Conservation (phyloP, 2,797 vertebrate genomes). For the Vultur gryphus region DNA sequence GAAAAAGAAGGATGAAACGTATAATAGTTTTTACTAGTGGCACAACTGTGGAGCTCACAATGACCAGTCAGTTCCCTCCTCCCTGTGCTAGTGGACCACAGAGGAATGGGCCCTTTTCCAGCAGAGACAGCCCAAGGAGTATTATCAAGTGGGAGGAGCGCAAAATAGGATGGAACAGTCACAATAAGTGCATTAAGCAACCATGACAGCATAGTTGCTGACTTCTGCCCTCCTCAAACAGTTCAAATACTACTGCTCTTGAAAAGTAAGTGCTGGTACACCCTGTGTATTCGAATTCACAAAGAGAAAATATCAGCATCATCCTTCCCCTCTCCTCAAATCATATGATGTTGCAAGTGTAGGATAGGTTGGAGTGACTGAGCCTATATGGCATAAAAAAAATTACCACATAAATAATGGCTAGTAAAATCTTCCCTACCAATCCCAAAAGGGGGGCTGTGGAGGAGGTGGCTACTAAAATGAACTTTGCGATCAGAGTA, state of each 20-base stretch:
- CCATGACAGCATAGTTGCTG: not conserved
- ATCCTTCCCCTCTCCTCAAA: not conserved
- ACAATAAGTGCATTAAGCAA: not conserved
- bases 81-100: not conserved
- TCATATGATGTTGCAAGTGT: not conserved
- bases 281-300: not conserved
- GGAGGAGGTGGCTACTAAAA: not conserved
- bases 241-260: not conserved
- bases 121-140: not conserved
- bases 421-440: not conserved
- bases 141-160: not conserved
- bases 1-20: not conserved
- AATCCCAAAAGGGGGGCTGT: not conserved
- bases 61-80: not conserved
- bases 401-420: not conserved
- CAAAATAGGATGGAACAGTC: not conserved
- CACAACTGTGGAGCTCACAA: not conserved
- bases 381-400: not conserved
- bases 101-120: not conserved
- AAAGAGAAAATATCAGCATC: not conserved
- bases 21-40: not conserved
- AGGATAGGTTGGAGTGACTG: not conserved
- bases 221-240: not conserved
- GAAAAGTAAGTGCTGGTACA: not conserved
- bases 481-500: slow-evolving; percentile 1